Conservation (phyloP, 1,140 invertebrate species). For the Lucilia cuprina region DNA sequence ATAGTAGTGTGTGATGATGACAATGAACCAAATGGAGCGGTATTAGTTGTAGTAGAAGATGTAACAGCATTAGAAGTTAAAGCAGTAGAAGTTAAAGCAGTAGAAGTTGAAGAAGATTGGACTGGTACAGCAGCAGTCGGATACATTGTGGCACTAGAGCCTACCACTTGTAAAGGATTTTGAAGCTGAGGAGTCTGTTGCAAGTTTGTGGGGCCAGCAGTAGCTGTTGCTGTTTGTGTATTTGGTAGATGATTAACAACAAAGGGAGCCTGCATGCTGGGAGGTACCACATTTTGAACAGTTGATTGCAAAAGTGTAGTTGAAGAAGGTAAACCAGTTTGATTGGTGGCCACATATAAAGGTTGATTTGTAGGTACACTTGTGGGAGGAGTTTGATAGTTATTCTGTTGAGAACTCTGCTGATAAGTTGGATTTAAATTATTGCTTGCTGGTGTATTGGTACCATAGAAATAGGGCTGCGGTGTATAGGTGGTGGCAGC, state of each 20-base stretch:
- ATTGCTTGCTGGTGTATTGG: not conserved
- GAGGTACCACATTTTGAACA: not conserved
- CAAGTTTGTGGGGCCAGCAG: constrained; percentile 30
- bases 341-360: constrained; percentile 52
- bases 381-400: constrained; percentile 10
- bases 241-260: constrained; percentile 17
- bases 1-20: constrained; percentile 42
- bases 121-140: not conserved
- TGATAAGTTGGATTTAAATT: constrained; percentile 1
- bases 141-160: not conserved
- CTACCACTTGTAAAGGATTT: not conserved
- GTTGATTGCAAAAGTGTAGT: not conserved
- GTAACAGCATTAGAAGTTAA: constrained; percentile 29
- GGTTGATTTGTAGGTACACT: constrained; percentile 44
- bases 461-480: constrained; percentile 3
- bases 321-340: not conserved
- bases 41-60: constrained; percentile 25
- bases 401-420: not conserved
- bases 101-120: not conserved
- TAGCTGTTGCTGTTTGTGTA: constrained; percentile 20
- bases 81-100: not conserved
- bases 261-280: constrained; percentile 52
- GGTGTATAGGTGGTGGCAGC: not conserved
- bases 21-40: constrained; percentile 9
- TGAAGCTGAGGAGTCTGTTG: not conserved